A percentile compares a stretch with the other conserved stretches of the same genome.
phyloP scores from a whole-genome alignment of 2,888 invertebrate species.

The Mellilla xanthometata region DNA sequence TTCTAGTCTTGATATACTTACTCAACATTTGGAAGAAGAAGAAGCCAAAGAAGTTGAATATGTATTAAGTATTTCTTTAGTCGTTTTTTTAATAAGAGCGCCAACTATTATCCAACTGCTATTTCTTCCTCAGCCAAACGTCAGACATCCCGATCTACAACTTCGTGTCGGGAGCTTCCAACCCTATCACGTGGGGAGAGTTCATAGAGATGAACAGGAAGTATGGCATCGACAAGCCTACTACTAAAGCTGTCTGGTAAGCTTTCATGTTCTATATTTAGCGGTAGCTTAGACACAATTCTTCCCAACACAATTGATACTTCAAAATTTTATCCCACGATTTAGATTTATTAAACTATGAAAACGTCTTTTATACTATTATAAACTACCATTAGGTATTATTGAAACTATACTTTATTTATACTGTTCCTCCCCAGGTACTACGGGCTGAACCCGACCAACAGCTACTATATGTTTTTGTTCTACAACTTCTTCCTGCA shows the following conservation, averaged over 20 bases:
- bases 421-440: slow-evolving; percentile 54
- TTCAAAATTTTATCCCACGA: too few species aligned
- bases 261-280: slow-evolving; percentile 45
- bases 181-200: slow-evolving; percentile 91
- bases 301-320: too few species aligned
- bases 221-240: slow-evolving; percentile 81
- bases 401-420: too few species aligned
- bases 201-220: slow-evolving; percentile 83
- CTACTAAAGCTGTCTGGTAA: slow-evolving; percentile 86
- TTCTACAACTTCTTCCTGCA: slow-evolving; percentile 86
- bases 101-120: slow-evolving; percentile 13
- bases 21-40: too few species aligned
- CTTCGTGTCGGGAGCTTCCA: slow-evolving; percentile 92
- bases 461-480: slow-evolving; percentile 79
- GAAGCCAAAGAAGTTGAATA: too few species aligned
- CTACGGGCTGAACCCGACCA: slow-evolving; percentile 85
- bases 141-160: slow-evolving; percentile 89
- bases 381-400: too few species aligned
- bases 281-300: too few species aligned
- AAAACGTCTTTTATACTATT: too few species aligned
- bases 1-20: too few species aligned
- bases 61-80: too few species aligned
- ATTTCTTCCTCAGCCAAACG: slow-evolving; percentile 61
- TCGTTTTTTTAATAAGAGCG: slow-evolving; percentile 1
- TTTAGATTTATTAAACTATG: too few species aligned